Conservation (phyloP, 2,113 vertebrate genomes). For the Sander lucioperca region DNA sequence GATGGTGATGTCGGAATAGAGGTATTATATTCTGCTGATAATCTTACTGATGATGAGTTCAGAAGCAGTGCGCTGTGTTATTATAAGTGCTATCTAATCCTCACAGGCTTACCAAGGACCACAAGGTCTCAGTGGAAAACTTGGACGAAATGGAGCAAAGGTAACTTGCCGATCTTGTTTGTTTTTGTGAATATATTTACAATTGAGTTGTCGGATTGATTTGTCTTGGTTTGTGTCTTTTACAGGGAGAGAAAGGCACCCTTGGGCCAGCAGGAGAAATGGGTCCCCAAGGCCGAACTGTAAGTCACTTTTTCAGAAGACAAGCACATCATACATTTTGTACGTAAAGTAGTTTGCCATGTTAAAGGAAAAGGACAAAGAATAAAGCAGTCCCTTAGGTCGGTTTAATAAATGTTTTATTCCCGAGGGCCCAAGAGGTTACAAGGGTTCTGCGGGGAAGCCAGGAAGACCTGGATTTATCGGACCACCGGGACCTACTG, state of each 20-base stretch:
- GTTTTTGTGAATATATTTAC: slow-evolving; percentile 14
- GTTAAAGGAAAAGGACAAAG: slow-evolving; percentile 46
- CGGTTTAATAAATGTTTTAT: slow-evolving; percentile 68
- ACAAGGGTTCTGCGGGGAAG: slow-evolving; percentile 83
- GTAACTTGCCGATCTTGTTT: slow-evolving; percentile 56
- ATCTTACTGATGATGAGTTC: not conserved
- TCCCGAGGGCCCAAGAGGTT: slow-evolving; percentile 80
- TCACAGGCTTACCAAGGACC: slow-evolving; percentile 87
- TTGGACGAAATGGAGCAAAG: slow-evolving; percentile 77
- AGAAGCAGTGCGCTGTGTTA: not conserved
- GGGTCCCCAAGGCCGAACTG: slow-evolving; percentile 82
- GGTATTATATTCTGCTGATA: slow-evolving; percentile 68
- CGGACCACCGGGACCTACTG: slow-evolving; percentile 79
- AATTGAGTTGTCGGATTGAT: slow-evolving; percentile 31
- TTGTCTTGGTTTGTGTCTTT: slow-evolving; percentile 45
- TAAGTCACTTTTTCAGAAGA: slow-evolving; percentile 76
- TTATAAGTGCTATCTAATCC: not conserved
- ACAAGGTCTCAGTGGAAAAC: slow-evolving; percentile 80
- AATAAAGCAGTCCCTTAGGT: slow-evolving; percentile 62
- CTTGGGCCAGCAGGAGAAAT: slow-evolving; percentile 83
- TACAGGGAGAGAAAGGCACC: slow-evolving; percentile 85
- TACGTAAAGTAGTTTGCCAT: slow-evolving; percentile 66
- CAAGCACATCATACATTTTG: slow-evolving; percentile 34
- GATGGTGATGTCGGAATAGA: slow-evolving; percentile 85
- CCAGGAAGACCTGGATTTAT: slow-evolving; percentile 86